Evolutionary conservation across 2,113 vertebrate species (phyloP), one percentile per base, ranked within the genome.

Genomic region (Poeciliopsis retropinna): DNA sequence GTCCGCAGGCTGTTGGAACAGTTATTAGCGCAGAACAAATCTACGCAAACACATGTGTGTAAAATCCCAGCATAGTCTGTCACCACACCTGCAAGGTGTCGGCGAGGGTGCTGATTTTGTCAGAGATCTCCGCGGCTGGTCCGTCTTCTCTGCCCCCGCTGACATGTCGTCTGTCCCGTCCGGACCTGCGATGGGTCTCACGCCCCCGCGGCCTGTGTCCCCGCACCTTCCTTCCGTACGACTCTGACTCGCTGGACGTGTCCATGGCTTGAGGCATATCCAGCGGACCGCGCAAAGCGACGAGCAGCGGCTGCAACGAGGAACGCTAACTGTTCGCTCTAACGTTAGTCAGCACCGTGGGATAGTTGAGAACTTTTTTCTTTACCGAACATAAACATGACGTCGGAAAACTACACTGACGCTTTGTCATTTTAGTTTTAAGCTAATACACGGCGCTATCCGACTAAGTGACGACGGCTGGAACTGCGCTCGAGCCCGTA

Each of bases 101-200:
- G 47, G 96, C 95, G 87, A 99, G 92, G 9, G 95, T 95, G 82
- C 95, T 94, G 80, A 99, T 97, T 91, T 98, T 99, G 77, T 95
- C 90, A 0, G 96, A 94, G 78, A 98, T 95, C 67, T 93, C 93
- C 63, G 79, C 87, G 9, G 31, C 17, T 65, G 87, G 77, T 69
- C 82, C 85, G 51, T 78, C 89, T 4, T 34, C 34, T 60, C 63
- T 75, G 19, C 34, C 72, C 28, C 75, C 76, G 12, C 72, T 82
- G 73, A 47, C 87, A 80, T 57, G 75, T 60, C 30, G 51, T 5
- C 82, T 71, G 28, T 85, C 86, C 67, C 83, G 80, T 39, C 25
- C 68, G 19, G 66, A 54, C 77, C 84, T 76, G 78, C 88, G 64
- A 76, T 80, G 85, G 86, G 91, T 65, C 88, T 94, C 87, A 81